These are phyloP conservation scores for Lophura nycthemera DNA, from an alignment of 2,113 vertebrate species.

Conservation along the genomic window DNA sequence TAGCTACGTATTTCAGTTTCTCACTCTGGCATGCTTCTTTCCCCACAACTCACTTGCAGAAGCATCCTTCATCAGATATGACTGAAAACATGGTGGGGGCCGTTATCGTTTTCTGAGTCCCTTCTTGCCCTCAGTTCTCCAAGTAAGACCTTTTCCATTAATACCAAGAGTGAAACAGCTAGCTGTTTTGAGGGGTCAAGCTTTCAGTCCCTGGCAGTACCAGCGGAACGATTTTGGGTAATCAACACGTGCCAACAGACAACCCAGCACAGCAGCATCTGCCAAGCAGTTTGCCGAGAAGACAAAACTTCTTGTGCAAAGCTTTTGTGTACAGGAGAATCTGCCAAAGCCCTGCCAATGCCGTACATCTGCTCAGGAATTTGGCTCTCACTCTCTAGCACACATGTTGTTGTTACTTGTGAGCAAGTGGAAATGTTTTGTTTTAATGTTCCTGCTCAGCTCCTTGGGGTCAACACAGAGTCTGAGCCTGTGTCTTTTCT, in stretches of 20 bases:
- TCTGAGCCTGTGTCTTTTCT: neutral
- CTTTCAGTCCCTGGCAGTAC: neutral
- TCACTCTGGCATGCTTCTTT: neutral
- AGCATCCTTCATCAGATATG: neutral
- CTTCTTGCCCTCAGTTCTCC: neutral
- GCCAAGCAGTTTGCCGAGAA: constrained; percentile 11
- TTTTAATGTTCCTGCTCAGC: neutral
- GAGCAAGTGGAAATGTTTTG: constrained; percentile 14
- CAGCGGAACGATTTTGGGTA: neutral
- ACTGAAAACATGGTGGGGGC: neutral
- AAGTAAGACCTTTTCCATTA: neutral
- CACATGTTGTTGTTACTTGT: constrained; percentile 47
- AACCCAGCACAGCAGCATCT: neutral
- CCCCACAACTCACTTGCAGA: neutral
- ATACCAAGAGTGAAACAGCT: neutral
- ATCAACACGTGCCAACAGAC: neutral
- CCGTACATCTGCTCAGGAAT: constrained; percentile 39
- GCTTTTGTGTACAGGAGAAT: neutral
- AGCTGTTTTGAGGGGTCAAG: neutral
- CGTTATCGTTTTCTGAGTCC: neutral
- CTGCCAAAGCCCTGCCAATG: constrained; percentile 2
- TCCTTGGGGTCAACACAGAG: constrained; percentile 21
- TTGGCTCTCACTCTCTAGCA: neutral
- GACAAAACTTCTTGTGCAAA: neutral
- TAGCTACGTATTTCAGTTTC: neutral